Evolutionary conservation across 2,888 invertebrate genomes (phyloP), one percentile per base, ranked within the genome.

Genomic region (Amblyteles armatorius): DNA sequence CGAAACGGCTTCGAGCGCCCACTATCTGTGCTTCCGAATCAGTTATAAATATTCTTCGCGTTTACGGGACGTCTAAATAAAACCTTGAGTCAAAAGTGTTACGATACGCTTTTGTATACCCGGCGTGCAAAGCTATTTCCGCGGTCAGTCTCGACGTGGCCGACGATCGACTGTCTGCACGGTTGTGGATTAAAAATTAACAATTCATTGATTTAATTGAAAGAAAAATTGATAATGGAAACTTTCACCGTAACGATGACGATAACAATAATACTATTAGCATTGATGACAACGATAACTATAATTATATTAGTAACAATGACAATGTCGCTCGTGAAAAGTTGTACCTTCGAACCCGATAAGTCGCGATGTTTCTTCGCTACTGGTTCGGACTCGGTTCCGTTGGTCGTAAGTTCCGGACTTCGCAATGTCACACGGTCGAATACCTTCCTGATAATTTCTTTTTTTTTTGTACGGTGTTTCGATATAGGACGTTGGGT

Each of bases 21-120:
- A 63, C 80, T 33, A 79, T 79, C 79, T 77, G 57, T 73, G 67
- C 72, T 81, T 72, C 74, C 57, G 82, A 86, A 78, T 77, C 48
- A 77, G 77, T 84, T 86, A 84, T 80, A 84, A 80, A 86, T 84
- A 86, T 86, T 82, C 77, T 48, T 52, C 52, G 71, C 76, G 79
- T 85, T 82, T 82, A 79, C 79, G 74, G 60, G 76, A 71, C 71
- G 77, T 84, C 84, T 79, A 76, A 86, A 82, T 84, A 79, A 82
- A 84, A 82, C 68, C 50, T 52, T 48, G 83, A 78, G 80, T 78
- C 78, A 63, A 83, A 60, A 81, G 73, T 83, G 77, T 85, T 82
- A 63, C 76, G 73, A 60, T 73, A 36, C 40, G 40, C n/a, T 5
- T 26, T 29, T 16, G n/a, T 65, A 40, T 29, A 52, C 16, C 19